phyloP scores from a whole-genome alignment of 1,140 invertebrate genomes.

The Drosophila lini region DNA sequence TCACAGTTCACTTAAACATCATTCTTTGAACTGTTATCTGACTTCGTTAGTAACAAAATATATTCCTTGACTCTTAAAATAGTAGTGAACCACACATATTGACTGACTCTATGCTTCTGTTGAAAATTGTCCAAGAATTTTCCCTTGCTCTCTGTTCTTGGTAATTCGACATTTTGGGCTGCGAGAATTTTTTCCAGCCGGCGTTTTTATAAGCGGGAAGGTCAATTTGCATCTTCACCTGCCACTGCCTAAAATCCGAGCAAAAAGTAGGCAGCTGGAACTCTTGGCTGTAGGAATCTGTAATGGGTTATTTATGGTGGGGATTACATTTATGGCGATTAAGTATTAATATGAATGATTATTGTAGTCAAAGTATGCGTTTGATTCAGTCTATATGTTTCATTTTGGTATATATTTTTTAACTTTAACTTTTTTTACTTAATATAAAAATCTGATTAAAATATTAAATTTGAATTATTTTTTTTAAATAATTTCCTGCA shows the following conservation, averaged over 20 bases:
- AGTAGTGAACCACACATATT: conserved; percentile 8
- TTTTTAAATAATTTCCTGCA: background rate
- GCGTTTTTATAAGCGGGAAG: conserved; percentile 34
- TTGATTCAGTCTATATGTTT: background rate
- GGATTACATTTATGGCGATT: conserved; percentile 35
- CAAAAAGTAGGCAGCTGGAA: conserved; percentile 35
- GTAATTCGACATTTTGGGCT: conserved; percentile 17
- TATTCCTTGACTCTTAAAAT: background rate
- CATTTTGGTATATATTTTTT: background rate
- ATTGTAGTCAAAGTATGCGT: background rate
- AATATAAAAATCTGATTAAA: background rate
- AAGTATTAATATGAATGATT: conserved; percentile 7
- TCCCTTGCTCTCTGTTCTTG: conserved; percentile 10
- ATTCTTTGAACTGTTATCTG: background rate
- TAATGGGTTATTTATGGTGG: conserved; percentile 36
- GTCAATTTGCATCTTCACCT: conserved; percentile 35
- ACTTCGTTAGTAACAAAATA: background rate
- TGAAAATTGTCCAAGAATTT: conserved; percentile 16
- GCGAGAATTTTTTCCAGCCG: conserved; percentile 32
- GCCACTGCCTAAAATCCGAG: conserved; percentile 25
- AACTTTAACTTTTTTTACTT: background rate
- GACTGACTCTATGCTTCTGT: conserved; percentile 16
- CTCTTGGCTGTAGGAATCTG: background rate
- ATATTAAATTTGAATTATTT: background rate
- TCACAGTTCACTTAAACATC: background rate